Evolutionary conservation across 2,797 vertebrate species (phyloP), one percentile per base, ranked within the genome.

Genomic region (Ceryle rudis): DNA sequence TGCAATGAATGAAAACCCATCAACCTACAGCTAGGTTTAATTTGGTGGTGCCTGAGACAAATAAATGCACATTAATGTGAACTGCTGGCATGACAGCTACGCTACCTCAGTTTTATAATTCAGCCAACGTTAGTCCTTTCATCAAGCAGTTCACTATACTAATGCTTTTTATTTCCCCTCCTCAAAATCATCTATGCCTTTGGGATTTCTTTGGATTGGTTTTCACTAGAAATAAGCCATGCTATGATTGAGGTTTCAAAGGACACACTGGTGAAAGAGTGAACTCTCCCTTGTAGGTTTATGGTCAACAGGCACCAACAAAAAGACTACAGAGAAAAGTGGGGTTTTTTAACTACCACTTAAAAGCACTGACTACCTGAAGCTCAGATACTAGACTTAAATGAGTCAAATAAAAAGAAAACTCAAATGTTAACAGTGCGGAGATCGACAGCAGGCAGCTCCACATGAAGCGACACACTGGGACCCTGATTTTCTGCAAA

Each of bases 281-380:
- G 95, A 96, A 78, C 86, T 91, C 79, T 94, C 73, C 55, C 65
- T 89, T 93, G 86, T 55, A 93, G 73, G 83, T 93, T 89, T 95
- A 79, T 70, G 83, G 80, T 80, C 94, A 96, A 57, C 81, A 86
- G 77, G 33, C 61, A 84, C 14, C 73, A 79, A 89, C 82, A 90
- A 88, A 86, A 92, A 86, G 61, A 72, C 42, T 69, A 86, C 62
- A 95, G 87, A 97, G 37, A 86, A 74, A 57, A 52, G 20, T 12
- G 17, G 9, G 0, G 3, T 64, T 82, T 92, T 94, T 94, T 33
- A 89, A 81, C 84, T 62, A 57, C 35, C 28, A 78, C 62, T 85
- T 90, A 52, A 89, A 96, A 77, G 37, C 6, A 5, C 23, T 61
- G 88, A 23, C 46, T 73, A 78, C 70, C 88, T 67, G 73, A 72